Base-by-base conservation (phyloP, 2,113 vertebrate species). In the Varanus komodoensis region DNA sequence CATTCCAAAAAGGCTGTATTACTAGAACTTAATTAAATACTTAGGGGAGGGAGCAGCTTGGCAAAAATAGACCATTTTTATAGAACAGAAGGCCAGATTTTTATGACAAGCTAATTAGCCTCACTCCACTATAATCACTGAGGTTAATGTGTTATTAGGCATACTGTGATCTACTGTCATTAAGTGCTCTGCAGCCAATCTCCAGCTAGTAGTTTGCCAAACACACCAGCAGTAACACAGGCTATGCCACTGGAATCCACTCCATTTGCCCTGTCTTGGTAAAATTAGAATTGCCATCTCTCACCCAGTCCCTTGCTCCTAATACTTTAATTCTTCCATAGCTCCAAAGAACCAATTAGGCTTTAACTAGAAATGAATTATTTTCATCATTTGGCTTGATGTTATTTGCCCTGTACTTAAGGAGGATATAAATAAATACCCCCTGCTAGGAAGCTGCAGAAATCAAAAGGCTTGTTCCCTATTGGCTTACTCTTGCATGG, bases 301-400 rank as follows among this genome's bases (percentile, higher is more conserved):
- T 67, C n/a, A 67, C 4, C 38, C 74, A 67, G 7, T 29, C 23
- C 71, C 64, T 67, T 78, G 27, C 3, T 34, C 6, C 8, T 4
- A 29, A 82, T 88, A 50, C 4, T 54, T 73, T 74, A n/a, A 52
- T 88, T 54, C 29, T 86, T 85, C 84, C 48, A 54, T 54, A 52
- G 19, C 29, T 7, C 48, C 14, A 54, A 74, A 21, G 21, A 86
- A 4, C 32, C 11, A 71, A 54, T 74, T 73, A 86, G 69, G 48
- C 29, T 85, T 69, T 64, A 64, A 64, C 19, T 38, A 64, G 61
- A 12, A 84, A 68, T 67, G 5, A 48, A 87, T 87, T 75, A 79
- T 57, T 87, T 71, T 69, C 68, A 88, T 80, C 32, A 27, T n/a
- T 73, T 57, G 48, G 77, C 81, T 69, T 81, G 54, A 87, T 52